A percentile compares a stretch with the other conserved stretches of the same genome.
Conservation (phyloP, 1,140 invertebrate species). For the Habropoda laboriosa region DNA sequence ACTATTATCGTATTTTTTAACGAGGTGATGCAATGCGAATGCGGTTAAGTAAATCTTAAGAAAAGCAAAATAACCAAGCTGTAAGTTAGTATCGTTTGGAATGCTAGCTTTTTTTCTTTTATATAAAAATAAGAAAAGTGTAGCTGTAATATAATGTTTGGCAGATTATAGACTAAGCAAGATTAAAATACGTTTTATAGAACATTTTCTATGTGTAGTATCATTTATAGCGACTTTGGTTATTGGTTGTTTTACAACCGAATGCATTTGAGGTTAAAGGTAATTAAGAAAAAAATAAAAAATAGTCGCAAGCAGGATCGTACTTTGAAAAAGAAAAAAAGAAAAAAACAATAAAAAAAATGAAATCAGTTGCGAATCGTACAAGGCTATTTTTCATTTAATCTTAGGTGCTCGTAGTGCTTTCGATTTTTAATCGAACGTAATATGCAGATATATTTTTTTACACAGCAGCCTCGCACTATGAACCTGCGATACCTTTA, state of each 20-base stretch:
- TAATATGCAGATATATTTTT: conserved; percentile 1
- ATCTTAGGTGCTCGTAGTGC: not conserved
- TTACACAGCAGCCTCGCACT: not conserved
- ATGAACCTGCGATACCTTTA: too few species aligned
- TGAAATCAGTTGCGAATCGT: too few species aligned
- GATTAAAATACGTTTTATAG: not conserved
- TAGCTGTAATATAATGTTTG: not conserved
- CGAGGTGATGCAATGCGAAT: not conserved
- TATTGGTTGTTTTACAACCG: not conserved
- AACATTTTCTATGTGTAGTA: not conserved
- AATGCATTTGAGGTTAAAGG: not conserved
- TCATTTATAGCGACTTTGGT: not conserved
- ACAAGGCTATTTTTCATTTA: not conserved
- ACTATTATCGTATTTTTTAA: conserved; percentile 2
- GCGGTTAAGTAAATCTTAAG: not conserved
- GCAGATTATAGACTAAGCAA: not conserved
- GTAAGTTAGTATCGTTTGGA: not conserved
- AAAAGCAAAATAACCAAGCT: not conserved
- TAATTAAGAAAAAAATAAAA: not conserved
- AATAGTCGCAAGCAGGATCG: not conserved
- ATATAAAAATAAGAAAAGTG: not conserved
- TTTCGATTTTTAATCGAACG: not conserved
- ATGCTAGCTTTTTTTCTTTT: not conserved
- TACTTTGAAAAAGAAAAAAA: not conserved
- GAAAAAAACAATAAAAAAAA: too few species aligned